These are phyloP conservation scores for Apotomis capreana DNA, from an alignment of 2,888 invertebrate genomes.

Conservation along the genomic window DNA sequence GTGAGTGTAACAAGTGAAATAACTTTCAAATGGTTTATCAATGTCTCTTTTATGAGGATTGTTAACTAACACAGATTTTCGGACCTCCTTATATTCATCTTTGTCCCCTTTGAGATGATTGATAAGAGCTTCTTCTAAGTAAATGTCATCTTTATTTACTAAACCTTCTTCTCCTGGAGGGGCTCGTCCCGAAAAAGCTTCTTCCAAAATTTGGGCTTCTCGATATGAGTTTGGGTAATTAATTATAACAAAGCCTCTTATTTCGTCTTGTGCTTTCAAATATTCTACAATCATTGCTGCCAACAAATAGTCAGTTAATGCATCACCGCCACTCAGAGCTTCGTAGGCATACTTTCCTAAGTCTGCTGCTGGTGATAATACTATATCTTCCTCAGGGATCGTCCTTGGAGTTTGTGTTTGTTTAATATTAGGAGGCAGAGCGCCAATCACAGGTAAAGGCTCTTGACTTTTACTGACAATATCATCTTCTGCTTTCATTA, in stretches of 20 bases:
- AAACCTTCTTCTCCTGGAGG: constrained; percentile 71
- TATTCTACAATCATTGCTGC: constrained; percentile 85
- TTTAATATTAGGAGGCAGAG: constrained; percentile 69
- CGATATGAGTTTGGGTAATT: constrained; percentile 85
- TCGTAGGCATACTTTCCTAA: constrained; percentile 84
- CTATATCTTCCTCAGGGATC: constrained; percentile 83
- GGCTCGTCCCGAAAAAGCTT: constrained; percentile 79
- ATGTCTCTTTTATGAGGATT: constrained; percentile 73
- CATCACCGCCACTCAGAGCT: constrained; percentile 78
- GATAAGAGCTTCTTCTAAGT: constrained; percentile 69
- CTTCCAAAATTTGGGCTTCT: constrained; percentile 84
- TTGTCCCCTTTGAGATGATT: constrained; percentile 68
- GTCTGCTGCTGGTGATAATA: constrained; percentile 75
- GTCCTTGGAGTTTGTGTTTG: constrained; percentile 85
- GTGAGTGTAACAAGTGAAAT: constrained; percentile 83
- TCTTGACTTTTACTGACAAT: constrained; percentile 59
- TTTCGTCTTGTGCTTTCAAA: constrained; percentile 74
- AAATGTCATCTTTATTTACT: constrained; percentile 70
- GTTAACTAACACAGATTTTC: constrained; percentile 79
- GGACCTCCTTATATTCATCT: constrained; percentile 64
- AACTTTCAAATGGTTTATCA: constrained; percentile 75
- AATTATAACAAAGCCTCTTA: constrained; percentile 85
- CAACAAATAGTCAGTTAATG: constrained; percentile 80
- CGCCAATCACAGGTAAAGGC: constrained; percentile 55
- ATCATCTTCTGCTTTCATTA: constrained; percentile 68